Base-by-base conservation (phyloP, 2,888 invertebrate genomes). In the Chrysolina haemoptera region DNA sequence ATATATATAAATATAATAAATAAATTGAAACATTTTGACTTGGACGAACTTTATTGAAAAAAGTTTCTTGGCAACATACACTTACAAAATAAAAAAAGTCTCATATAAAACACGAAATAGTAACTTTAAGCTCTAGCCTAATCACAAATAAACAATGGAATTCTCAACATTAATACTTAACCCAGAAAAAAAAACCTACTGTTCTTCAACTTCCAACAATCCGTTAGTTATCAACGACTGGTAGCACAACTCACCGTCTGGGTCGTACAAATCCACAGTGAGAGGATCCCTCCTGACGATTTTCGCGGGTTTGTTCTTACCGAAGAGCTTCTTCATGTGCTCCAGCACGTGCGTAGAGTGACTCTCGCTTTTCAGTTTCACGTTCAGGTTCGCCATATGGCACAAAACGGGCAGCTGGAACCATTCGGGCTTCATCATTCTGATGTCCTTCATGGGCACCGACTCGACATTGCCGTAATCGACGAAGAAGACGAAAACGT, bases 381-480 rank as follows among this genome's bases (percentile, higher is more conserved):
- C 76, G 78, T 89, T 83, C 62, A 93, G 82, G 72, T 86, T 86
- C 0, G 90, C 91, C 8, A 89, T 84, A 20, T 91, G 84, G 11
- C 90, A 89, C 0, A 89, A 89, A 3, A 91, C 89, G 0, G 92
- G 91, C 68, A 91, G 85, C 50, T 85, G 82, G 1, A 89, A 82
- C 87, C 91, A 90, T 40, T 90, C 88, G 0, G 87, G 85, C 48
- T 86, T 87, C 71, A 91, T 90, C 82, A 89, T 89, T 71, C 89
- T 89, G 0, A 91, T 85, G n/a, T 90, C 86, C 10, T 85, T 81
- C 20, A 87, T 79, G 0, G 89, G 77, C 20, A 93, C 87, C 0
- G 88, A 81, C 83, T 92, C 92, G 9, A 89, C 86, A 81, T 94
- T 94, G 1, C 95, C 94, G 82, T 91, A 95, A 86, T 96, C 96